phyloP scores from a whole-genome alignment of 2,113 vertebrate species.

The Turdus rufiventris region DNA sequence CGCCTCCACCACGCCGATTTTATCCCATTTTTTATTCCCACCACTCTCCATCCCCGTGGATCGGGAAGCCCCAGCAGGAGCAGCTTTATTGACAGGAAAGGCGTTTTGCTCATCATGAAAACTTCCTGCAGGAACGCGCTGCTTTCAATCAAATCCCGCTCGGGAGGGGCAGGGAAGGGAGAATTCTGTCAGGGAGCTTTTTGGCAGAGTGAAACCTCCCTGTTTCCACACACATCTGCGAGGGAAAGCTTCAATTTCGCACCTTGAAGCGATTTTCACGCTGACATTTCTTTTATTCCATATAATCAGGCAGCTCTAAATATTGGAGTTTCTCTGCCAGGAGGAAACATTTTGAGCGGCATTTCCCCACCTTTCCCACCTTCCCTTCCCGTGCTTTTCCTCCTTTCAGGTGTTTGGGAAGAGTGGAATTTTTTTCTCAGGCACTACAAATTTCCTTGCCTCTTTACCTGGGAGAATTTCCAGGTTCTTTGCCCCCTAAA shows the following conservation, averaged over 20 bases:
- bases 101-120: not conserved
- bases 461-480: not conserved
- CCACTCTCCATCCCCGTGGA: accelerated
- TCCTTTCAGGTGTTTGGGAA: not conserved
- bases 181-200: not conserved
- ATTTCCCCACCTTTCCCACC: not conserved
- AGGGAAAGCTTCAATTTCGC: conserved; percentile 6
- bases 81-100: not conserved
- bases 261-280: not conserved
- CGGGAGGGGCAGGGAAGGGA: not conserved
- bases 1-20: accelerated
- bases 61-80: not conserved
- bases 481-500: not conserved
- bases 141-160: not conserved
- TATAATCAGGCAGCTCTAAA: not conserved
- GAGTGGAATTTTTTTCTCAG: not conserved
- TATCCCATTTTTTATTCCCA: not conserved
- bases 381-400: not conserved
- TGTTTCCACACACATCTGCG: not conserved
- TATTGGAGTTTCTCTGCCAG: not conserved
- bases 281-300: not conserved
- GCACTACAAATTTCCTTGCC: not conserved
- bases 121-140: not conserved
- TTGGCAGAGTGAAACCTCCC: not conserved
- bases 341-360: not conserved